A percentile compares a stretch with the other conserved stretches of the same genome.
Evolutionary conservation across 2,888 invertebrate species (phyloP).

Genomic region (Tuberolachnus salignus): DNA sequence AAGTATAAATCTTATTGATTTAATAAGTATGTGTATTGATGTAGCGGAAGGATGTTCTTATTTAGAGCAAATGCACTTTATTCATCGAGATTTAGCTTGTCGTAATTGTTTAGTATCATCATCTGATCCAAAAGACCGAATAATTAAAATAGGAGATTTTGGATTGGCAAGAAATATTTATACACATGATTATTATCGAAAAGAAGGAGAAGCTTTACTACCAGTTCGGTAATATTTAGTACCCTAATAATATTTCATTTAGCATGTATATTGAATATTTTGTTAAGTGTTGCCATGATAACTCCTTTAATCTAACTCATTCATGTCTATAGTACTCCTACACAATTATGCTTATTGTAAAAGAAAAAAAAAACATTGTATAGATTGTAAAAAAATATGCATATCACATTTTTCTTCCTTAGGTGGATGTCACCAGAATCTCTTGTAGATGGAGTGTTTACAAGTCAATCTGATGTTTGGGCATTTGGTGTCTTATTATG

Average conservation of each 20-base stretch:
- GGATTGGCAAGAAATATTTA: conserved; percentile 96
- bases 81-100: conserved; percentile 94
- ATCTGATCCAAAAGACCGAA: conserved; percentile 70
- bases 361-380: too few species aligned
- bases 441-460: conserved; percentile 92
- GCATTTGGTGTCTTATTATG: conserved; percentile 91
- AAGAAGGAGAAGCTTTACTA: conserved; percentile 87
- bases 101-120: conserved; percentile 92
- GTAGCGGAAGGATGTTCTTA: conserved; percentile 95
- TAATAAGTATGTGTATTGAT: conserved; percentile 92
- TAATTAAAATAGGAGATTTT: conserved; percentile 97
- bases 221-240: conserved; percentile 73
- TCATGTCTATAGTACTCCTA: too few species aligned
- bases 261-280: not conserved
- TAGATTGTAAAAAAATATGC: too few species aligned
- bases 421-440: conserved; percentile 98
- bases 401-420: not conserved
- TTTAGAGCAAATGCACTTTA: conserved; percentile 95
- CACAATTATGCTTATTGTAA: too few species aligned
- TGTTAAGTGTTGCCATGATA: too few species aligned
- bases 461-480: conserved; percentile 97
- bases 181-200: conserved; percentile 95
- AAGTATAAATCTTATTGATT: conserved; percentile 75
- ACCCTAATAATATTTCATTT: not conserved
- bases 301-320: too few species aligned